These are phyloP conservation scores for Burhinus oedicnemus DNA, from an alignment of 2,113 vertebrate genomes.

Conservation along the genomic window DNA sequence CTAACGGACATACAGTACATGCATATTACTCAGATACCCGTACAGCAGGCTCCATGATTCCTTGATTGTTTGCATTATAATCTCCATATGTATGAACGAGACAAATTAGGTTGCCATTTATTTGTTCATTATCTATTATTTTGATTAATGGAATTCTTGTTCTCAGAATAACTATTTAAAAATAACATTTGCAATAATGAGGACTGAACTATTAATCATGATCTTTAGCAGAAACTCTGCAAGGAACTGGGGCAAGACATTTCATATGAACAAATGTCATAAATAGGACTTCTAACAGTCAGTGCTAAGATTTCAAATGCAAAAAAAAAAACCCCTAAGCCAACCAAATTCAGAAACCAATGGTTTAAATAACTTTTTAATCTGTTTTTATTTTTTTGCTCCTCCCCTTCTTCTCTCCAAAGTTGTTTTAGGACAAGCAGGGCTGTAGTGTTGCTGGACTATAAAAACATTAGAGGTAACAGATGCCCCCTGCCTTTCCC, in stretches of 20 bases:
- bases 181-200: constrained; percentile 75
- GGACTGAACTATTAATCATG: constrained; percentile 72
- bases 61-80: constrained; percentile 69
- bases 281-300: constrained; percentile 34
- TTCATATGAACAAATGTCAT: constrained; percentile 47
- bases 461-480: not conserved
- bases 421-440: not conserved
- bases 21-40: constrained; percentile 32
- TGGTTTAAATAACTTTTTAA: not conserved
- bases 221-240: constrained; percentile 52
- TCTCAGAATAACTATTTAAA: constrained; percentile 71
- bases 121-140: constrained; percentile 86
- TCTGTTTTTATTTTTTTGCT: not conserved
- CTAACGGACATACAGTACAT: not conserved
- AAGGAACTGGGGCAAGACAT: constrained; percentile 24
- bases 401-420: not conserved
- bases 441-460: not conserved
- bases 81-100: constrained; percentile 79
- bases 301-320: not conserved
- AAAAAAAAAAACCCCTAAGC: not conserved
- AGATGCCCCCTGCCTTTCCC: not conserved
- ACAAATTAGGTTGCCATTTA: constrained; percentile 84
- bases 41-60: constrained; percentile 70
- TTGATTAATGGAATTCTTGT: constrained; percentile 86
- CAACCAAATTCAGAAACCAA: not conserved